Conservation (phyloP, 2,113 vertebrate species). For the Crotalus horridus region DNA sequence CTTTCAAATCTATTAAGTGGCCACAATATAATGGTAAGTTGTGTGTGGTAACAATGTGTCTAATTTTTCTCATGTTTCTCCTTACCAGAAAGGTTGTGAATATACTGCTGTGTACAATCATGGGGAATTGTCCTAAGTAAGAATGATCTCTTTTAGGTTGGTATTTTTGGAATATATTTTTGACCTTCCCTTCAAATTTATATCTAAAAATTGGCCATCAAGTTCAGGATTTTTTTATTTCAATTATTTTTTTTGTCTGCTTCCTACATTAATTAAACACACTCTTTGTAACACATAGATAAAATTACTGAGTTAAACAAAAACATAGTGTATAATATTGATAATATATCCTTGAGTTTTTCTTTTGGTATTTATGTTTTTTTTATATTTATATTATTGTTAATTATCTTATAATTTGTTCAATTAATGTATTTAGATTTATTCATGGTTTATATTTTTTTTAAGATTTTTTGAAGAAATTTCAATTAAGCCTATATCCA, state of each 20-base stretch:
- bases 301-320: not conserved
- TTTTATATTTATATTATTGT: too few relatives aligned
- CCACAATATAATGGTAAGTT: slow-evolving; percentile 66
- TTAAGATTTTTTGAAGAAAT: too few relatives aligned
- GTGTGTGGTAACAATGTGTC: not conserved
- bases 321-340: not conserved
- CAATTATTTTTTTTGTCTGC: not conserved
- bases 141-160: not conserved
- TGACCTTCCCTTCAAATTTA: not conserved
- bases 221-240: not conserved
- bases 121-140: not conserved
- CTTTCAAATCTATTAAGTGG: slow-evolving; percentile 66
- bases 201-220: too few relatives aligned
- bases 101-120: not conserved
- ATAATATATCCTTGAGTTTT: not conserved
- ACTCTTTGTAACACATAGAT: not conserved
- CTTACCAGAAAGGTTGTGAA: not conserved
- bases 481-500: too few relatives aligned
- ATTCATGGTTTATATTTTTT: too few relatives aligned
- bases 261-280: not conserved
- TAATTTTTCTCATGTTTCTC: slow-evolving; percentile 6
- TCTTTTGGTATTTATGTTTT: too few relatives aligned
- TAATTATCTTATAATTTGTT: too few relatives aligned
- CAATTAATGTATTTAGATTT: too few relatives aligned
- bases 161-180: not conserved